A percentile compares a stretch with the other conserved stretches of the same genome.
Conservation (phyloP, 2,797 vertebrate species). For the Cynodonichthys magdalenae region DNA sequence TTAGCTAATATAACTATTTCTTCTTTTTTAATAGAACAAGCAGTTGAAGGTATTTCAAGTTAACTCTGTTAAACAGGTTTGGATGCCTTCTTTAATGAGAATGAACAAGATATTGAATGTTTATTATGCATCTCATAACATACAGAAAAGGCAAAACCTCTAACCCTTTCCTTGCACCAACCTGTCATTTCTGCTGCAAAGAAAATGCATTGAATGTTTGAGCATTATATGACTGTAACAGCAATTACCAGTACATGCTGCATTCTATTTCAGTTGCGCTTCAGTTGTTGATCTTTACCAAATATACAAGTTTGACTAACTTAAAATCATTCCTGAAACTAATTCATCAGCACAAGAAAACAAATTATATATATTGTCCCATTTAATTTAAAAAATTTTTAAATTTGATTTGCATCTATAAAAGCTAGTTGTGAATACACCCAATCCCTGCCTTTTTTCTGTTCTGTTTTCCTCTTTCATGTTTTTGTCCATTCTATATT, state of each 20-base stretch:
- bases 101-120: slow-evolving; percentile 71
- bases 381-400: slow-evolving; percentile 36
- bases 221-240: slow-evolving; percentile 53
- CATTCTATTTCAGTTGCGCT: slow-evolving; percentile 64
- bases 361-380: slow-evolving; percentile 35
- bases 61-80: slow-evolving; percentile 80
- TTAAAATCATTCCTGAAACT: slow-evolving; percentile 60
- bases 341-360: slow-evolving; percentile 59
- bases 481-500: slow-evolving; percentile 13
- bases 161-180: slow-evolving; percentile 53
- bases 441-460: slow-evolving; percentile 17
- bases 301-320: slow-evolving; percentile 55
- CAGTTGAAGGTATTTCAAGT: slow-evolving; percentile 82
- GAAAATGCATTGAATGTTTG: slow-evolving; percentile 56
- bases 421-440: slow-evolving; percentile 26
- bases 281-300: slow-evolving; percentile 58
- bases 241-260: slow-evolving; percentile 52
- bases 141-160: slow-evolving; percentile 39
- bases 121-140: slow-evolving; percentile 73
- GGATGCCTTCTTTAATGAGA: slow-evolving; percentile 65
- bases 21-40: slow-evolving; percentile 79
- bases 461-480: neutral
- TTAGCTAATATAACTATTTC: slow-evolving; percentile 69
- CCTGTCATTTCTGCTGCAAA: slow-evolving; percentile 57
- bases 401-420: slow-evolving; percentile 37